Evolutionary conservation across 2,888 invertebrate genomes (phyloP), one percentile per base, ranked within the genome.

Genomic region (Lysandra bellargus): DNA sequence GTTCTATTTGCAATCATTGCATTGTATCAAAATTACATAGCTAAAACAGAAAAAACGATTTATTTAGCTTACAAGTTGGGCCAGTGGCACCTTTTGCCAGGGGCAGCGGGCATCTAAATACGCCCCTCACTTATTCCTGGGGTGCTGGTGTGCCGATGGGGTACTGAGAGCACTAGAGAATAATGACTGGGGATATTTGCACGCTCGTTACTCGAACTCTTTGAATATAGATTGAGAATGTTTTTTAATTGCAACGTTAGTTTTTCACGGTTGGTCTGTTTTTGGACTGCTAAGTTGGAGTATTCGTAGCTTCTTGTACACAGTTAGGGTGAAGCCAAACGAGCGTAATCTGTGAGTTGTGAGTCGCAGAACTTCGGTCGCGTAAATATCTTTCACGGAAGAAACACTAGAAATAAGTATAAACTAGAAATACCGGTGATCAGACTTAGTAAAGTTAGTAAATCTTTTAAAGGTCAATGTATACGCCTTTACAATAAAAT

Each of bases 121-220:
- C 57, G 17, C 14, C 57, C 57, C 57, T 57, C 17, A 4, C 0
- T 17, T 61, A 61, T 3, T 57, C 14, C 57, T 57, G 17, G 61
- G 61, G 9, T 30, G 23, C 30, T 64, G 64, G 30, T 7, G 64
- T 49, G 53, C 75, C 30, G 76, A 7, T 33, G 53, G 57, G 53
- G 57, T 12, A 76, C 53, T 33, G 49, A 91, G 92, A 88, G 92
- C 89, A 91, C 93, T 93, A 85, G 86, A 89, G 82, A 86, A 88
- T 93, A 93, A 93, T 92, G 92, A 93, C 86, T 86, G 83, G 82
- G 80, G 80, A 83, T 82, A 82, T 83, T 81, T 81, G 81, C 81
- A 82, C 80, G 80, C 81, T 80, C 81, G 79, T 75, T 80, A 80
- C 33, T 76, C 23, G 76, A 33, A 76, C 76, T 49, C 76, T 76